Evolutionary conservation across 2,797 vertebrate genomes (phyloP), one percentile per base, ranked within the genome.

Genomic region (Cirrhinus mrigala): DNA sequence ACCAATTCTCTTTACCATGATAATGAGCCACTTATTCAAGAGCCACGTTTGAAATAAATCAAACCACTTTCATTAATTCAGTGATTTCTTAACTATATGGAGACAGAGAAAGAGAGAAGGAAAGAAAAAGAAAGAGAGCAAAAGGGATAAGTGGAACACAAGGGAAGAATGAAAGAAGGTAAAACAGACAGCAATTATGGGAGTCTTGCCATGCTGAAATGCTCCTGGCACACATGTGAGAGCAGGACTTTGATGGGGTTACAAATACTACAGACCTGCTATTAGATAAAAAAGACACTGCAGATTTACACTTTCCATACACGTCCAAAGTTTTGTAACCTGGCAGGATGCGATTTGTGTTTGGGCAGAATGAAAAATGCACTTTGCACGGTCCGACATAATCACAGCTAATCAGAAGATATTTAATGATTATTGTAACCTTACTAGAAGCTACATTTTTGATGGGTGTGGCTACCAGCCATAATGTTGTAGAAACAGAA

Each of bases 1-100:
- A 82, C 84, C 77, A 71, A 79, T 87, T 85, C 84, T 83, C 74
- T 87, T 83, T 84, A 85, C 77, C 73, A 79, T 60, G 70, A 79
- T 79, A 79, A 74, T 68, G 80, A 81, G 83, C 56, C 77, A 85
- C 78, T 85, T 80, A 80, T 85, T 85, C 77, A 73, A 85, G 56
- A 80, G 22, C 56, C 69, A 80, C 46, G 11, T 85, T 80, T 85
- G 69, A 85, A 85, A 85, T 74, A 74, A 80, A 85, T 85, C 84
- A 85, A 80, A 74, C 77, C 77, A 52, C 69, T 85, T 85, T 85
- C 69, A 85, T 85, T 85, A 64, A 50, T 52, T 80, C 68, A 85
- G 78, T 60, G 40, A 58, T 85, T 85, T 73, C 77, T 52, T 69
- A 52, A 44, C 68, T 74, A 85, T 64, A 37, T 33, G 0, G 48